Evolutionary conservation across 2,797 vertebrate genomes (phyloP).

Genomic region (Taenioides sp.): DNA sequence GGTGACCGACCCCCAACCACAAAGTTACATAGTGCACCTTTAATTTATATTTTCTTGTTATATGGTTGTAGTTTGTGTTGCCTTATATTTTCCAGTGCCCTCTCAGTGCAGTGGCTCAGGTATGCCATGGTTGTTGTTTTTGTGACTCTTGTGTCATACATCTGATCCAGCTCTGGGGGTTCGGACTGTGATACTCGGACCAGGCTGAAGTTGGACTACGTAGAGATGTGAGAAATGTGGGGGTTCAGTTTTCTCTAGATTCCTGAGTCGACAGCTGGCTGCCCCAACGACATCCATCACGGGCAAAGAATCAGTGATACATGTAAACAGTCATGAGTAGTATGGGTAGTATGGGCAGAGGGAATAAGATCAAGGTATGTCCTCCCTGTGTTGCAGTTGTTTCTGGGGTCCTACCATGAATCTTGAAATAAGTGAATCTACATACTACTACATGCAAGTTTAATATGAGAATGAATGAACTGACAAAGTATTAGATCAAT

Average conservation of each 20-base stretch:
- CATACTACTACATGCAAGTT: background rate
- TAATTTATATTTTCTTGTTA: background rate
- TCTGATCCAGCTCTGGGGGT: slow-evolving; percentile 19
- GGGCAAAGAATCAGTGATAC: slow-evolving; percentile 13
- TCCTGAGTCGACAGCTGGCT: slow-evolving; percentile 60
- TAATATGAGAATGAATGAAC: background rate
- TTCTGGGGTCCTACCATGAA: background rate
- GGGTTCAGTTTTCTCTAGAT: slow-evolving; percentile 46
- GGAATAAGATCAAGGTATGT: background rate
- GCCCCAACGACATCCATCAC: slow-evolving; percentile 34
- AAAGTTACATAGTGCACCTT: too few species aligned
- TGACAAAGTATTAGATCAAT: background rate
- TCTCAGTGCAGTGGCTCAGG: background rate
- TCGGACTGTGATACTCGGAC: slow-evolving; percentile 17
- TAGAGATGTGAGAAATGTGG: slow-evolving; percentile 68
- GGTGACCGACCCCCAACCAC: too few species aligned
- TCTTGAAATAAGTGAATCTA: background rate
- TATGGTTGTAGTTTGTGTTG: background rate
- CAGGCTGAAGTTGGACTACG: slow-evolving; percentile 34
- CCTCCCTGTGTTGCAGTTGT: background rate
- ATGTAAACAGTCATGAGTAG: slow-evolving; percentile 10
- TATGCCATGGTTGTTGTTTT: slow-evolving; percentile 4
- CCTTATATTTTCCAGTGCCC: slow-evolving; percentile 2
- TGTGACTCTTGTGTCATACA: slow-evolving; percentile 15
- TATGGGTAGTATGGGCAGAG: background rate